These are phyloP conservation scores for Physocephala rufipes DNA, from an alignment of 2,888 invertebrate genomes.

Conservation along the genomic window DNA sequence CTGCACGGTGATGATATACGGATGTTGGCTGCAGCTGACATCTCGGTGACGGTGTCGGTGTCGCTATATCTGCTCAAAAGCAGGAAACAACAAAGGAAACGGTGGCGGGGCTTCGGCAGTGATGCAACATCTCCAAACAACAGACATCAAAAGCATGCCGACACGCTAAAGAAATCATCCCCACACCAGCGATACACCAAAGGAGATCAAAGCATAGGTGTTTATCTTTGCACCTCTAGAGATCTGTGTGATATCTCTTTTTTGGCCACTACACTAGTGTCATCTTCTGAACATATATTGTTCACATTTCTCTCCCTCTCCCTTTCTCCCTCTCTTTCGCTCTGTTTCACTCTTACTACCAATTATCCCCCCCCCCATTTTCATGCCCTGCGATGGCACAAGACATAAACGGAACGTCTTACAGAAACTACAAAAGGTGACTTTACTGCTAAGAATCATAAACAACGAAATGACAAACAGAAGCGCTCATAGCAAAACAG, in stretches of 20 bases:
- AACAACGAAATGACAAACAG: conserved; percentile 22
- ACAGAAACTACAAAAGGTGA: conserved; percentile 13
- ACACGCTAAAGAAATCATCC: not conserved
- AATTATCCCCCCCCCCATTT: too few relatives aligned
- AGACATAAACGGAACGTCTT: not conserved
- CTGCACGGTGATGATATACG: conserved; percentile 22
- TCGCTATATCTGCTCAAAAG: conserved; percentile 8
- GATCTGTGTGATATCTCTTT: not conserved
- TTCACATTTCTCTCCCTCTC: not conserved
- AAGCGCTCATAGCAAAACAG: conserved; percentile 17
- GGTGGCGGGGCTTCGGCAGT: not conserved
- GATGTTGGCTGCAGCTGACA: conserved; percentile 12
- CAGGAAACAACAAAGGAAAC: not conserved
- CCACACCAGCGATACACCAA: too few relatives aligned
- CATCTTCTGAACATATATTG: not conserved
- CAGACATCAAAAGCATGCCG: not conserved
- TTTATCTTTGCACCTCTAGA: conserved; percentile 16
- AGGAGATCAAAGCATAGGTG: conserved; percentile 4
- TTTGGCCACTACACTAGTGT: not conserved
- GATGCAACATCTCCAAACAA: not conserved
- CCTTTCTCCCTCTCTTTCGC: not conserved
- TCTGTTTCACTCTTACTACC: not conserved
- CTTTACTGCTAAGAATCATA: conserved; percentile 6
- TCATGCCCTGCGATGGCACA: not conserved
- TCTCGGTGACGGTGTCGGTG: too few relatives aligned